Evolutionary conservation across 2,113 vertebrate genomes (phyloP).

Genomic region (Paedocypris sp.): DNA sequence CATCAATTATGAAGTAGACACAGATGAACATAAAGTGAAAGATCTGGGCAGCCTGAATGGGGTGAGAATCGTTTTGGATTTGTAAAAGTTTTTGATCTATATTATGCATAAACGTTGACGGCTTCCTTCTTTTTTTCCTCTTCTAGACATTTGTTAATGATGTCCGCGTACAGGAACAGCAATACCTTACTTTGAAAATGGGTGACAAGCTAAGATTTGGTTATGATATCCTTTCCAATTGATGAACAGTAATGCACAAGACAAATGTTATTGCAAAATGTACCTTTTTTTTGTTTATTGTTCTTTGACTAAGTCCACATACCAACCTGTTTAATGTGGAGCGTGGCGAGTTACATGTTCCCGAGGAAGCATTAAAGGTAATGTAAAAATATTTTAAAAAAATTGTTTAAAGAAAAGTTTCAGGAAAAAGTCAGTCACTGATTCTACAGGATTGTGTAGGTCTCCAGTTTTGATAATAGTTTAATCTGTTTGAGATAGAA

Average conservation of each 20-base stretch:
- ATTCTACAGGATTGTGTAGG: no score
- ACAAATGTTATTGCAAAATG: no score
- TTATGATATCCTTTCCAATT: slow-evolving; percentile 93
- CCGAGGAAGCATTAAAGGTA: slow-evolving; percentile 96
- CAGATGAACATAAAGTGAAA: slow-evolving; percentile 88
- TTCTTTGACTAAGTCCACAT: slow-evolving; percentile 75
- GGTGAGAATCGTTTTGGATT: slow-evolving; percentile 57
- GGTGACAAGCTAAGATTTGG: slow-evolving; percentile 95
- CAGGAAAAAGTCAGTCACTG: background rate
- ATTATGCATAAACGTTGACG: background rate
- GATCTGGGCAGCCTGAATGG: slow-evolving; percentile 91
- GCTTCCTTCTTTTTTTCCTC: slow-evolving; percentile 36
- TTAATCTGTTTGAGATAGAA: no score
- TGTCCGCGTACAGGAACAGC: slow-evolving; percentile 86
- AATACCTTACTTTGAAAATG: slow-evolving; percentile 84
- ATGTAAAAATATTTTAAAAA: background rate
- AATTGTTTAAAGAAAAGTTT: background rate
- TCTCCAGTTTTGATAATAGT: no score
- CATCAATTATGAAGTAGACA: slow-evolving; percentile 85
- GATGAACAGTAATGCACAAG: no score
- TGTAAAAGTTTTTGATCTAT: background rate
- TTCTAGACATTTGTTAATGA: slow-evolving; percentile 92
- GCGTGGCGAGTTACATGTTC: slow-evolving; percentile 84
- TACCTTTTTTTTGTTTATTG: background rate
- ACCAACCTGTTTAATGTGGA: slow-evolving; percentile 92